phyloP scores from a whole-genome alignment of 2,113 vertebrate species.

The Cochlearius cochlearius region DNA sequence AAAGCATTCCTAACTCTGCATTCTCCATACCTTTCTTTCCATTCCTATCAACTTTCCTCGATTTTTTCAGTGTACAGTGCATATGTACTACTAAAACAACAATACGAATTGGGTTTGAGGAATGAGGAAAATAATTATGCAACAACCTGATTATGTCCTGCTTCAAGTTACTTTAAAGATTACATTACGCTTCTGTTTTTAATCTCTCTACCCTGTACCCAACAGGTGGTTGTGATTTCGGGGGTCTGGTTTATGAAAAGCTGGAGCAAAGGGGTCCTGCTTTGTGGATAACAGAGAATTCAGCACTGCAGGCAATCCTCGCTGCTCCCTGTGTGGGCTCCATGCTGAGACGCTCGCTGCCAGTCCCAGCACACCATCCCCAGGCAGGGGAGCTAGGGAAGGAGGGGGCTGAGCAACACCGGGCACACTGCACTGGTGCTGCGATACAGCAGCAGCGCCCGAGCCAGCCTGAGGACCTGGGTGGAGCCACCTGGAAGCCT shows the following conservation, averaged over 20 bases:
- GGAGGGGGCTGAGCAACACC: not conserved
- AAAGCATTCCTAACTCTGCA: not conserved
- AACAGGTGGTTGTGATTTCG: not conserved
- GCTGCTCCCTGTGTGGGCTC: rapidly evolving
- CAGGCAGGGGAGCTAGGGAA: not conserved
- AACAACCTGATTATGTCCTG: not conserved
- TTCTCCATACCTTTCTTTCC: not conserved
- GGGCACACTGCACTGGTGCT: rapidly evolving
- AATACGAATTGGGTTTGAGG: constrained; percentile 5
- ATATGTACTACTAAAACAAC: not conserved
- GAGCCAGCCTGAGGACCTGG: not conserved
- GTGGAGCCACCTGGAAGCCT: not conserved
- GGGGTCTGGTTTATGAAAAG: not conserved
- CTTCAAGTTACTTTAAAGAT: not conserved
- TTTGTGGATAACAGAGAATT: not conserved
- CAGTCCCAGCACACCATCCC: not conserved
- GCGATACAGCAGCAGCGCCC: not conserved
- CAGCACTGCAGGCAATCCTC: not conserved
- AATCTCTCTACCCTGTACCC: not conserved
- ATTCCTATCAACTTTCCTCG: not conserved
- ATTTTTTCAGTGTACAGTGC: not conserved
- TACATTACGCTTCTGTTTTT: not conserved
- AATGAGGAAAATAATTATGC: constrained; percentile 46
- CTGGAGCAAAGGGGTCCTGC: not conserved
- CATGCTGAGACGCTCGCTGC: rapidly evolving